phyloP scores from a whole-genome alignment of 2,113 vertebrate genomes.

The Cebus imitator region DNA sequence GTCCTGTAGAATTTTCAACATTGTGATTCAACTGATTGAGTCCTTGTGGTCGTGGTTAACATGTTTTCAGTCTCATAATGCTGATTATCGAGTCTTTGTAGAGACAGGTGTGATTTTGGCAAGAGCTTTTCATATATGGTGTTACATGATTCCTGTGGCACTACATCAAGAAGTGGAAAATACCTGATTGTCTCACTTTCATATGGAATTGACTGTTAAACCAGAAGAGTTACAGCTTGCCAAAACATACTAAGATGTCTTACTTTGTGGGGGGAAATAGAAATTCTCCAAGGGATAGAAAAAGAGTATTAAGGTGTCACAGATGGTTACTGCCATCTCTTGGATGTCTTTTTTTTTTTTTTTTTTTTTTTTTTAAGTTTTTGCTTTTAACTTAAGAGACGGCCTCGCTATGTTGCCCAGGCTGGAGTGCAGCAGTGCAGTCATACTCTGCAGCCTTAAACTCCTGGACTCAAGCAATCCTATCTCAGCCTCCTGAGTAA shows the following conservation, averaged over 20 bases:
- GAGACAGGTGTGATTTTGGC: not conserved
- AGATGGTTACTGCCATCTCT: not conserved
- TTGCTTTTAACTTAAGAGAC: too few relatives aligned
- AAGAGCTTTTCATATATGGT: not conserved
- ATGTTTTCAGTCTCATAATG: not conserved
- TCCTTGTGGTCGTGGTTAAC: not conserved
- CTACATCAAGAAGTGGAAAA: not conserved
- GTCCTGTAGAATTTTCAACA: not conserved
- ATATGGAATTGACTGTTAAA: not conserved
- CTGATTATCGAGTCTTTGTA: not conserved
- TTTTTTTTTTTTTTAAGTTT: too few relatives aligned
- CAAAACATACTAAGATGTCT: not conserved
- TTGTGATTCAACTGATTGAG: not conserved
- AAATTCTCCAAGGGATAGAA: not conserved
- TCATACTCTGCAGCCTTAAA: too few relatives aligned
- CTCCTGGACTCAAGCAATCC: too few relatives aligned
- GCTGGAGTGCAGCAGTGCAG: too few relatives aligned
- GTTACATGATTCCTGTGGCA: not conserved
- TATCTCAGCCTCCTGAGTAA: too few relatives aligned
- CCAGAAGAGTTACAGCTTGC: not conserved
- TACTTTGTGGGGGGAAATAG: not conserved
- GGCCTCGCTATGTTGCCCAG: too few relatives aligned
- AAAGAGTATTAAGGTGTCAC: not conserved
- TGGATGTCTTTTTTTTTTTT: not conserved
- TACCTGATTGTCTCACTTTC: not conserved